A percentile compares a stretch with the other conserved stretches of the same genome.
phyloP scores from a whole-genome alignment of 2,888 invertebrate species.

The Diloba caeruleocephala region DNA sequence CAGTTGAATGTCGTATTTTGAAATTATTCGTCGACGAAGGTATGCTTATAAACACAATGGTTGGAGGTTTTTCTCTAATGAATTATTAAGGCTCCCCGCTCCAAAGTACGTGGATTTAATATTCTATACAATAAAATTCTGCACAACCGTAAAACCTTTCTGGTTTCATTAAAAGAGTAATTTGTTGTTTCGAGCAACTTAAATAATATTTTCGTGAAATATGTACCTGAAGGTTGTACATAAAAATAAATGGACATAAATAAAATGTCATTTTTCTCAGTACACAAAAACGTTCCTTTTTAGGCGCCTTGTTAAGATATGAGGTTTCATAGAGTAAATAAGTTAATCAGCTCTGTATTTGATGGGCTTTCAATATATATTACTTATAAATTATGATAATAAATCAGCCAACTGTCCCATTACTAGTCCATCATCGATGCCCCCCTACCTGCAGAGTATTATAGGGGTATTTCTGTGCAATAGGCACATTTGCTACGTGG shows the following conservation, averaged over 20 bases:
- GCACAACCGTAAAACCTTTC: slow-evolving; percentile 53
- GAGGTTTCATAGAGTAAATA: slow-evolving; percentile 12
- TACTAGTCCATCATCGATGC: too few species aligned
- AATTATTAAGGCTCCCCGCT: slow-evolving; percentile 55
- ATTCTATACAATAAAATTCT: slow-evolving; percentile 56
- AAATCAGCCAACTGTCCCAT: too few species aligned
- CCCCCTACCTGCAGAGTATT: too few species aligned
- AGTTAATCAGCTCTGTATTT: slow-evolving; percentile 27
- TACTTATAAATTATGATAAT: slow-evolving; percentile 9
- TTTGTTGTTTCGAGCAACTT: slow-evolving; percentile 43
- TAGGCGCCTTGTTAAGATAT: slow-evolving; percentile 25
- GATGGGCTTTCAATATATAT: slow-evolving; percentile 20
- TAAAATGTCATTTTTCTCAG: slow-evolving; percentile 10
- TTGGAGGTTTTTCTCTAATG: slow-evolving; percentile 55
- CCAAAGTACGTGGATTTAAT: slow-evolving; percentile 51
- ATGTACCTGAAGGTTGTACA: slow-evolving; percentile 22
- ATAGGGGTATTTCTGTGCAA: too few species aligned
- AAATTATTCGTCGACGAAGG: slow-evolving; percentile 51
- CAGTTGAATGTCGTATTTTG: slow-evolving; percentile 30
- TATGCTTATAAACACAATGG: slow-evolving; percentile 50
- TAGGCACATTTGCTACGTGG: too few species aligned
- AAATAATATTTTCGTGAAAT: slow-evolving; percentile 23
- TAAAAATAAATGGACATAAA: slow-evolving; percentile 10
- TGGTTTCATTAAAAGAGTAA: slow-evolving; percentile 54
- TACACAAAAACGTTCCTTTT: slow-evolving; percentile 3